Base-by-base conservation (phyloP, 2,797 vertebrate genomes). In the Fringilla coelebs region DNA sequence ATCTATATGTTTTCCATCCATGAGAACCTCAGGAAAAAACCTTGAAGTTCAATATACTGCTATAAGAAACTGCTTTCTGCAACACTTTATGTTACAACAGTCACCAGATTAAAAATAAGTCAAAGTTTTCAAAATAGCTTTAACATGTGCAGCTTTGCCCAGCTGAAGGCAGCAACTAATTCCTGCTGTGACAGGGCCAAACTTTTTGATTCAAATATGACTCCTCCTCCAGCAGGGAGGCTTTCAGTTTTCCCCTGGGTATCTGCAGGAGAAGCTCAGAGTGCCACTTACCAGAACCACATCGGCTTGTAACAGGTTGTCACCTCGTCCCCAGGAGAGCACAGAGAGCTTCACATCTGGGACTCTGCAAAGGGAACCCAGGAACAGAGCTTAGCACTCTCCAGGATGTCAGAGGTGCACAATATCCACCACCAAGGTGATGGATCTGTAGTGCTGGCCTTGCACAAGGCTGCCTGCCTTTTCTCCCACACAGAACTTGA, bases 321-420 rank as follows among this genome's bases (percentile, higher is more conserved):
- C 49, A 73, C 81, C 22, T 78, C 10, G 65, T 93, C 71, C 89
- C 66, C 78, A 76, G 89, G 5, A 25, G 25, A 52, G 83, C 71
- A 61, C 45, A 36, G 74, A 29, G 54, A 70, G 46, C 76, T 89
- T 91, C 86, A 88, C 16, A 1, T n/a, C 57, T 46, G 43, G 86
- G 74, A 77, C 84, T 89, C 96, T 97, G 93, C 81, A 58, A 70
- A 74, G 57, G 60, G 78, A 85, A 60, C 40, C 49, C 51, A 76
- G 25, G 79, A 82, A 73, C 38, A 74, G 45, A 66, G 54, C 66
- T 68, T 2, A 67, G 67, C 46, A 10, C 72, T 40, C 1, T 0
- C 29, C 61, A 51, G 79, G 45, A 17, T 11, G 26, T 31, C 77
- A 36, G 5, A 79, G 66, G 31, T 13, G 18, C 25, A 10, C 4